Conservation (phyloP, 2,797 vertebrate species). For the Xiphorhynchus erythropygius region DNA sequence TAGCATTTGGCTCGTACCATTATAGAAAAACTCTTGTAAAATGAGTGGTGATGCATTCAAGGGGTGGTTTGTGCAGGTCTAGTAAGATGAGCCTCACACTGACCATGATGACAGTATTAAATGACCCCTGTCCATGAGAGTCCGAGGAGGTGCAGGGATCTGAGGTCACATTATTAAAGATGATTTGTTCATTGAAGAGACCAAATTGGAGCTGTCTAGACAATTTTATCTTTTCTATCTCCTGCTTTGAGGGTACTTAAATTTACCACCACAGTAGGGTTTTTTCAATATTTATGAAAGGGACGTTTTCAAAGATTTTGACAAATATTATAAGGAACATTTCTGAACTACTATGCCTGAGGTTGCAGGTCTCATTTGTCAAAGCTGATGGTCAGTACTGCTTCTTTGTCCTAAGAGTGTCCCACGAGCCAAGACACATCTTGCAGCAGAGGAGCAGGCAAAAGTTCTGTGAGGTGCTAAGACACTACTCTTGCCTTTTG, state of each 20-base stretch:
- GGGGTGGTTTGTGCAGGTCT: background rate
- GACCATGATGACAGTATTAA: background rate
- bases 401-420: background rate
- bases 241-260: background rate
- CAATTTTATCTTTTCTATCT: background rate
- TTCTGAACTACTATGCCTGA: background rate
- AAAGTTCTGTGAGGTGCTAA: background rate
- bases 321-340: background rate
- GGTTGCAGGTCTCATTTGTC: background rate
- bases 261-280: background rate
- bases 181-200: background rate
- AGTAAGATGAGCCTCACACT: background rate
- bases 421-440: background rate
- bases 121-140: background rate
- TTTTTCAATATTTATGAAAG: background rate
- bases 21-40: background rate
- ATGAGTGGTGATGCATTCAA: background rate
- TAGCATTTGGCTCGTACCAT: background rate
- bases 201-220: background rate
- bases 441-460: background rate
- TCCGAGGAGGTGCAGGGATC: background rate
- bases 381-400: background rate
- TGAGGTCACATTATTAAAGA: background rate
- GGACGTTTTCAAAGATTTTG: background rate
- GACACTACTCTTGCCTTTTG: background rate